Evolutionary conservation across 2,888 invertebrate genomes (phyloP).

Genomic region (Emmelina monodactyla): DNA sequence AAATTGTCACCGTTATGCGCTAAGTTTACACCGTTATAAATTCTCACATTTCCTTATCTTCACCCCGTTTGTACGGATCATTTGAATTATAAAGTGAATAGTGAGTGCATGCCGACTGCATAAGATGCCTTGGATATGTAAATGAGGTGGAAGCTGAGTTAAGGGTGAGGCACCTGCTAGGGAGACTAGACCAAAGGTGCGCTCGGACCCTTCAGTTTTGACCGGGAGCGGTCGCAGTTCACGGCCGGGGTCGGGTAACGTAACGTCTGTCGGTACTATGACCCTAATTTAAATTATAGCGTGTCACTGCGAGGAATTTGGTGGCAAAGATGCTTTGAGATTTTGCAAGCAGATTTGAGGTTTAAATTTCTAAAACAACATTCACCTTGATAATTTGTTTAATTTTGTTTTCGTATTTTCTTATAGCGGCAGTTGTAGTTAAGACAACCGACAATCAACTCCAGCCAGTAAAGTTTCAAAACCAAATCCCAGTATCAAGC

Average conservation of each 20-base stretch:
- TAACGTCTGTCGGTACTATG: conserved; percentile 1
- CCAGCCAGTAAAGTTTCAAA: conserved; percentile 15
- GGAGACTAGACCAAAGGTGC: conserved; percentile 16
- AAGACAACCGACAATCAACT: conserved; percentile 8
- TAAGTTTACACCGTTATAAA: too few relatives aligned
- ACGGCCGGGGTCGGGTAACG: conserved; percentile 17
- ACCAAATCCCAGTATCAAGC: conserved; percentile 26
- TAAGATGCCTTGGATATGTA: conserved; percentile 51
- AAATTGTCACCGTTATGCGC: too few relatives aligned
- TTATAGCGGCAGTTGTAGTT: too few relatives aligned
- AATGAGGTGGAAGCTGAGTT: conserved; percentile 40
- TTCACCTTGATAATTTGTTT: too few relatives aligned
- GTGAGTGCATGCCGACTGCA: conserved; percentile 55
- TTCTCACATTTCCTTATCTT: conserved; percentile 56
- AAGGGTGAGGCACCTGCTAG: conserved; percentile 40
- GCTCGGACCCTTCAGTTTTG: conserved; percentile 12
- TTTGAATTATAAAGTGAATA: conserved; percentile 62
- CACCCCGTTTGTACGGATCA: conserved; percentile 39
- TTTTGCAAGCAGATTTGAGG: too few relatives aligned
- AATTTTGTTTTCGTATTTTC: too few relatives aligned
- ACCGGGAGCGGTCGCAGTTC: conserved; percentile 30
- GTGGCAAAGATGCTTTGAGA: too few relatives aligned
- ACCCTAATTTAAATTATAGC: too few relatives aligned
- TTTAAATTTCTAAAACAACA: too few relatives aligned
- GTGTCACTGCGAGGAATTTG: too few relatives aligned